Evolutionary conservation across 2,888 invertebrate species (phyloP).

Genomic region (Margaritifera margaritifera): DNA sequence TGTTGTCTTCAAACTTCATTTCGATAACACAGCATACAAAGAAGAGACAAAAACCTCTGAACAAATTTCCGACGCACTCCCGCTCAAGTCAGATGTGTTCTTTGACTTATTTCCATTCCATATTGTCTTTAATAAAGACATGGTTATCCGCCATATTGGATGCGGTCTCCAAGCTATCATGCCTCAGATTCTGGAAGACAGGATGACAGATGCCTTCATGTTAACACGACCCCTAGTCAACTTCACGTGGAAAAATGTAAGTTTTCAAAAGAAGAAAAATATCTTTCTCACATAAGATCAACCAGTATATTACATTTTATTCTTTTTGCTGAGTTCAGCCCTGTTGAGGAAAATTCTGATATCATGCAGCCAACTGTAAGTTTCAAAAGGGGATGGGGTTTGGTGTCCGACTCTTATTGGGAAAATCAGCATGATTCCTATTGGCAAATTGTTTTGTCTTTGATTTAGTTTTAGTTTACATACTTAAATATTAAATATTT

Average conservation of each 20-base stretch:
- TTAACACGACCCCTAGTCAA: conserved; percentile 92
- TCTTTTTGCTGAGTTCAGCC: no score
- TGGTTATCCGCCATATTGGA: conserved; percentile 70
- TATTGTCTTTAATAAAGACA: conserved; percentile 89
- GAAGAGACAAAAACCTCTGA: conserved; percentile 31
- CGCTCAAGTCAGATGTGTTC: conserved; percentile 75
- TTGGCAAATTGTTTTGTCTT: no score
- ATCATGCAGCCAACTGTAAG: no score
- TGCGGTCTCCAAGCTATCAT: conserved; percentile 67
- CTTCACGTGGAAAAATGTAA: conserved; percentile 95
- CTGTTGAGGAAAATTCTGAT: no score
- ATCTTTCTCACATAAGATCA: neutral
- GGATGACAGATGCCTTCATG: conserved; percentile 93
- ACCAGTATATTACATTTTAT: no score
- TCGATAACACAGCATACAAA: conserved; percentile 82
- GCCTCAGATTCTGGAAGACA: conserved; percentile 79
- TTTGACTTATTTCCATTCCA: conserved; percentile 99
- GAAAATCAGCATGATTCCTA: no score
- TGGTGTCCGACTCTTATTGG: no score
- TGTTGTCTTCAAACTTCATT: conserved; percentile 93
- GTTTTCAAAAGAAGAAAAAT: conserved; percentile 60
- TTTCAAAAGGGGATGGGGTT: no score
- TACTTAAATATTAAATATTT: no score
- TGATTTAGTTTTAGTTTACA: no score
- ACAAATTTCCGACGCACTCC: conserved; percentile 33